A percentile compares a stretch with the other conserved stretches of the same genome.
These are phyloP conservation scores for Microcaecilia unicolor DNA, from an alignment of 2,797 vertebrate genomes.

Conservation along the genomic window DNA sequence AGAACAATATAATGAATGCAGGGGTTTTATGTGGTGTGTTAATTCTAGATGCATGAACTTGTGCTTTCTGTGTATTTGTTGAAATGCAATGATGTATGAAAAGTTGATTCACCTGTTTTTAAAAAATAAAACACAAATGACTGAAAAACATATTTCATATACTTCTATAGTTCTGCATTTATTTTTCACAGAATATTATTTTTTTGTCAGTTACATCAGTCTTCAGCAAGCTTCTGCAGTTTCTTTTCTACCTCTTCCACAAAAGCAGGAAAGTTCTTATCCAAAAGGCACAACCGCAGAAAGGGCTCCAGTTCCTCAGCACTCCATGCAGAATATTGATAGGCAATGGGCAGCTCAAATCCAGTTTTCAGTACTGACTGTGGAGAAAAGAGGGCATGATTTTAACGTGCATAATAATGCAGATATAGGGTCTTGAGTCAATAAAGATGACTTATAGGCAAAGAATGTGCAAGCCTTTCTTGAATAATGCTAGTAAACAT, in stretches of 20 bases:
- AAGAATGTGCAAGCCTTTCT: too few species aligned
- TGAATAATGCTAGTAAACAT: too few species aligned
- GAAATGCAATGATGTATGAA: conserved; percentile 86
- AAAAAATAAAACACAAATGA: conserved; percentile 85
- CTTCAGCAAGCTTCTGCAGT: conserved; percentile 58
- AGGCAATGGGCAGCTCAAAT: conserved; percentile 36
- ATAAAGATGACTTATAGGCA: too few species aligned
- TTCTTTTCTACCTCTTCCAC: conserved; percentile 80
- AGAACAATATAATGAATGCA: conserved; percentile 74
- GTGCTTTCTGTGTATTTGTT: conserved; percentile 86
- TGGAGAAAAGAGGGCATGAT: fast-evolving
- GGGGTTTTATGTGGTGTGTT: conserved; percentile 68
- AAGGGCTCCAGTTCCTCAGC: conserved; percentile 59
- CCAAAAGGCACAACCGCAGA: conserved; percentile 73
- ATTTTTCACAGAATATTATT: neutral
- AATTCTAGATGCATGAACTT: conserved; percentile 94
- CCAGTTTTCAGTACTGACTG: conserved; percentile 57
- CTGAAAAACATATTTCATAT: conserved; percentile 40
- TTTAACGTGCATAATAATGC: too few species aligned
- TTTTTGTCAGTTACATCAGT: conserved; percentile 41
- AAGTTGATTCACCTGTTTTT: conserved; percentile 89
- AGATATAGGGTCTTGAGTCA: too few species aligned
- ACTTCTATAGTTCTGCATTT: neutral
- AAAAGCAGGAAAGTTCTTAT: conserved; percentile 74
- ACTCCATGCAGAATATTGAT: conserved; percentile 34